A percentile compares a stretch with the other conserved stretches of the same genome.
These are phyloP conservation scores for Polia nebulosa DNA, from an alignment of 2,888 invertebrate genomes.

Conservation along the genomic window DNA sequence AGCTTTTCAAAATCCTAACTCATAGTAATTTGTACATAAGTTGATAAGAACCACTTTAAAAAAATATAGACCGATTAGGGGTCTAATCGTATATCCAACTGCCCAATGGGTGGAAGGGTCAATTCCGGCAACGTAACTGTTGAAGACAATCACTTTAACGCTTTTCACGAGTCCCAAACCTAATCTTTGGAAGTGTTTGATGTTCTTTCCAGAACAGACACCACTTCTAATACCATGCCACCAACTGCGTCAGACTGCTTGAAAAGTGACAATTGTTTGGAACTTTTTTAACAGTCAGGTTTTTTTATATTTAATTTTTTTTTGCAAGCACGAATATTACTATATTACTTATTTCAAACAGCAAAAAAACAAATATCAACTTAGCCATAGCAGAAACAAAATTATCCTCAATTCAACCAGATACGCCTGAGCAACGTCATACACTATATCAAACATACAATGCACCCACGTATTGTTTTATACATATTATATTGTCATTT, in stretches of 20 bases:
- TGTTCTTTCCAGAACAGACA: neutral
- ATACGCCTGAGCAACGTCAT: neutral
- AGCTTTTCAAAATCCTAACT: neutral
- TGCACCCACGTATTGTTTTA: neutral
- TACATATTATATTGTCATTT: conserved; percentile 11
- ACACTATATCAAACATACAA: neutral
- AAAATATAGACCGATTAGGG: no score
- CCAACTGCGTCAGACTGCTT: no score
- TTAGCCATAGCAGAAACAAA: conserved; percentile 2
- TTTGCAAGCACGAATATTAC: no score
- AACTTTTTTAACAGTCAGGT: no score
- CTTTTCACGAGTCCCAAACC: neutral
- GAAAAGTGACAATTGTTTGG: no score
- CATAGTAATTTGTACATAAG: neutral
- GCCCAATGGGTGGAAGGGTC: neutral
- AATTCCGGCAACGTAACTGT: neutral
- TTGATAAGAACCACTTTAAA: neutral
- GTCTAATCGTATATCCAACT: no score
- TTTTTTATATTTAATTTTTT: no score
- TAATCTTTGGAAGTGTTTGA: neutral
- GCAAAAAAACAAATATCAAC: no score
- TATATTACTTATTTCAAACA: no score
- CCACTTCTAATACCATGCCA: neutral
- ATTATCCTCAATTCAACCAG: neutral
- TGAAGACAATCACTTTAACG: neutral